Conservation (phyloP, 2,888 invertebrate species). For the Agonopterix heracliana region DNA sequence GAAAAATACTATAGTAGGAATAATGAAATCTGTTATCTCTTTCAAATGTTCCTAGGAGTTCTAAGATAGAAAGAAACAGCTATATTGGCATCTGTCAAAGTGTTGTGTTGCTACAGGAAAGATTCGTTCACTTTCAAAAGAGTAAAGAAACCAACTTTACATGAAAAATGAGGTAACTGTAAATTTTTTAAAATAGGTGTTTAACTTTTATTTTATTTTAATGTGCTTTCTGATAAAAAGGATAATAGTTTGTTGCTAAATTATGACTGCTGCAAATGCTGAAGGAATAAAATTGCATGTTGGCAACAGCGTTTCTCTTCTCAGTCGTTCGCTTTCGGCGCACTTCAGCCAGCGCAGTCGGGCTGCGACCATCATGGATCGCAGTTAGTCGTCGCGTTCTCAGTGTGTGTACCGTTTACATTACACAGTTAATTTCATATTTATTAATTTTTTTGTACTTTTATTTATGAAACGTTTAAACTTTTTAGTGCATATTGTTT, state of each 20-base stretch:
- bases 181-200: not conserved
- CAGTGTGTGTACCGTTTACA: slow-evolving; percentile 30
- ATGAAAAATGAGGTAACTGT: not conserved
- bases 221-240: not conserved
- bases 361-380: slow-evolving; percentile 66
- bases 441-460: slow-evolving; percentile 28
- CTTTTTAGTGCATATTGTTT: slow-evolving; percentile 30
- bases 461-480: slow-evolving; percentile 43
- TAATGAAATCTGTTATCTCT: not conserved
- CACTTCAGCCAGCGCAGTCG: slow-evolving; percentile 51
- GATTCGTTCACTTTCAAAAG: no score
- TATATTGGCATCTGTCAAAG: not conserved
- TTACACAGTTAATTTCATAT: slow-evolving; percentile 24
- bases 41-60: no score
- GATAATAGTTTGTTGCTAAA: not conserved
- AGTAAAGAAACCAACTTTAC: not conserved
- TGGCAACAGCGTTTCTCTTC: slow-evolving; percentile 4
- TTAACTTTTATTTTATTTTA: not conserved
- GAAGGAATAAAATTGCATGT: no score
- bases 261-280: no score
- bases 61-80: not conserved
- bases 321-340: slow-evolving; percentile 32
- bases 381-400: slow-evolving; percentile 50
- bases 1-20: not conserved
- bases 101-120: no score